Conservation (phyloP, 2,797 vertebrate genomes). For the Halcyon leucocephala region DNA sequence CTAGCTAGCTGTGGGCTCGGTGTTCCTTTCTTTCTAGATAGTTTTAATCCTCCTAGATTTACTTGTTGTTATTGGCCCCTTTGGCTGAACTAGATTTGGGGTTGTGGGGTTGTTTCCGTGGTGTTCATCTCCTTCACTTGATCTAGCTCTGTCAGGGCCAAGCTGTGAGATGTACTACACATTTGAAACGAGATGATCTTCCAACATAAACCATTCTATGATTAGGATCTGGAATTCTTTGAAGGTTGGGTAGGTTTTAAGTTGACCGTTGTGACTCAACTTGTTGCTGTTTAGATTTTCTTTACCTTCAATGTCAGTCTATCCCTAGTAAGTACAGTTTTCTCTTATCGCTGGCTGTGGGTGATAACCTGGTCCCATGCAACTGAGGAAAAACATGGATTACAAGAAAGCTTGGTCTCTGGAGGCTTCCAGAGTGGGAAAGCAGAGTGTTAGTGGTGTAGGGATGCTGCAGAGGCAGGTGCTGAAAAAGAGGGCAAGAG, state of each 20-base stretch:
- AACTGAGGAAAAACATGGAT: background rate
- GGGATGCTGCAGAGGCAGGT: background rate
- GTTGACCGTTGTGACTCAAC: accelerated
- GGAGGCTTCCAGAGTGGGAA: background rate
- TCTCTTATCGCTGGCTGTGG: background rate
- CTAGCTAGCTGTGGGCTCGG: background rate
- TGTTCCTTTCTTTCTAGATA: background rate
- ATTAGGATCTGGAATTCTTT: background rate
- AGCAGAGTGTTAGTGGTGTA: accelerated
- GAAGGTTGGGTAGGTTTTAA: background rate
- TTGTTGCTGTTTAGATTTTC: background rate
- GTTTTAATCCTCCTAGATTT: background rate
- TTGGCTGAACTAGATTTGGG: accelerated
- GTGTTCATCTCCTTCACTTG: accelerated
- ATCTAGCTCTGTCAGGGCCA: accelerated
- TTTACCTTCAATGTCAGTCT: background rate
- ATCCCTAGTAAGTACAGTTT: accelerated
- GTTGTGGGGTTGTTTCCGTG: background rate
- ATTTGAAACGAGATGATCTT: background rate
- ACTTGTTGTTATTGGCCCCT: background rate
- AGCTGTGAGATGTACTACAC: background rate
- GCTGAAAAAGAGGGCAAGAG: no score
- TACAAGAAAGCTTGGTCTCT: accelerated
- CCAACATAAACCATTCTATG: background rate
- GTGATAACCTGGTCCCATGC: accelerated